Evolutionary conservation across 2,888 invertebrate genomes (phyloP), one percentile per base, ranked within the genome.

Genomic region (Lepetodrilus schrolli): DNA sequence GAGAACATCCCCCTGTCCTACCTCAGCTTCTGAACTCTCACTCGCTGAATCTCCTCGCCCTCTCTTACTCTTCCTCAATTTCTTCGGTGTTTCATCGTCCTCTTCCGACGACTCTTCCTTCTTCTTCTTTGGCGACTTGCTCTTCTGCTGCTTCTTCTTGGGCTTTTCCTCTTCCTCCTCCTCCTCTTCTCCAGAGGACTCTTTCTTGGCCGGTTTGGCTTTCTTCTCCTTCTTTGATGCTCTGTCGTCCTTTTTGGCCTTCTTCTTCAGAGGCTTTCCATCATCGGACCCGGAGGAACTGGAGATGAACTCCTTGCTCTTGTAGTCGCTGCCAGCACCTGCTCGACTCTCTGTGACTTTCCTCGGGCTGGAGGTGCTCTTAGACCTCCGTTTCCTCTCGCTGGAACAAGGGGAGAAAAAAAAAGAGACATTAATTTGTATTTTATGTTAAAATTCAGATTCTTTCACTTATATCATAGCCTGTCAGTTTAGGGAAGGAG

Each of bases 231-330:
- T 66, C 21, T 36, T 66, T 23, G 20, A 20, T 10, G 34, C 49
- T 26, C 70, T 58, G 20, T 73, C 34, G 38, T 71, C 65, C 48
- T 78, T 75, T 73, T 79, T 79, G 36, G 75, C 23, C 74, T 92
- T 90, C 82, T 93, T 92, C 78, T 92, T 91, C 1, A 84, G 66
- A 47, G 86, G 87, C 73, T 84, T 84, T 51, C 85, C 83, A n/a
- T 82, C 83, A 43, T 84, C 83, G 0, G 76, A 74, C 3, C 78
- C 77, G 4, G 93, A 93, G 8, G 87, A 87, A 84, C 93, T 93
- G 70, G 93, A 95, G 66, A 98, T 95, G 86, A 96, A 98, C 91
- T 98, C 97, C 90, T 96, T 97, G 89, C 97, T 97, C 89, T 96
- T 97, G 90, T 95, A 96, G 81, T 92, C 91, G 0, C 93, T 91